A percentile compares a stretch with the other conserved stretches of the same genome.
phyloP scores from a whole-genome alignment of 2,113 vertebrate species.

The Manacus vitellinus region DNA sequence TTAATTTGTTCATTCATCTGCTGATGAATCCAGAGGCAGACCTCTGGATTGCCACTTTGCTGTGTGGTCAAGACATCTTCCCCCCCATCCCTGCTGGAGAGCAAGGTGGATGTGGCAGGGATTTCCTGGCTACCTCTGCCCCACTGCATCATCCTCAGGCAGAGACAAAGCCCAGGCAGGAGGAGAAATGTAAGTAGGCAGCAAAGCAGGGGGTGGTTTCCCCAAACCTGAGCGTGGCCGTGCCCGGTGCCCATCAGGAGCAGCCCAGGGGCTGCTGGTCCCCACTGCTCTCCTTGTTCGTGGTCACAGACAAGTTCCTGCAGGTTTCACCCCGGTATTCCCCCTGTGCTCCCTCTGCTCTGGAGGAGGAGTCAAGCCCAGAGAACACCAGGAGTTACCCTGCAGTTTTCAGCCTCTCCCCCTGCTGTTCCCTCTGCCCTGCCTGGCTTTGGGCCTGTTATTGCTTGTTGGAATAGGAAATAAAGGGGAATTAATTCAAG shows the following conservation, averaged over 20 bases:
- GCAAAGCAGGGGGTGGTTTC: rapidly evolving
- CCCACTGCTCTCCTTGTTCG: rapidly evolving
- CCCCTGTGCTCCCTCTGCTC: neutral
- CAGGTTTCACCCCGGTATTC: rapidly evolving
- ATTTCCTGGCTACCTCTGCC: neutral
- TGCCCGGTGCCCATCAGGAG: rapidly evolving
- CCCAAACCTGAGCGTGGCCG: rapidly evolving
- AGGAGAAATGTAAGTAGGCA: neutral
- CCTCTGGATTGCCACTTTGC: neutral
- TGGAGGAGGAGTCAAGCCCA: neutral
- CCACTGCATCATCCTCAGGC: neutral
- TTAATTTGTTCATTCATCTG: neutral
- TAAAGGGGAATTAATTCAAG: neutral
- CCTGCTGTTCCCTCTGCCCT: neutral
- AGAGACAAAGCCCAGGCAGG: neutral
- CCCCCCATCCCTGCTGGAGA: neutral
- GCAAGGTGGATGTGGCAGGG: neutral
- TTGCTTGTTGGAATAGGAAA: neutral
- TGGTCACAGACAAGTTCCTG: neutral
- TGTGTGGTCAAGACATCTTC: neutral
- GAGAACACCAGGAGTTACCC: neutral
- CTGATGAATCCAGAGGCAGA: neutral
- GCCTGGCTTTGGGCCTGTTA: neutral
- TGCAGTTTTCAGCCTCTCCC: neutral
- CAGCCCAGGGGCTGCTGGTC: neutral